Evolutionary conservation across 2,797 vertebrate species (phyloP).

Genomic region (Vespertilio murinus): DNA sequence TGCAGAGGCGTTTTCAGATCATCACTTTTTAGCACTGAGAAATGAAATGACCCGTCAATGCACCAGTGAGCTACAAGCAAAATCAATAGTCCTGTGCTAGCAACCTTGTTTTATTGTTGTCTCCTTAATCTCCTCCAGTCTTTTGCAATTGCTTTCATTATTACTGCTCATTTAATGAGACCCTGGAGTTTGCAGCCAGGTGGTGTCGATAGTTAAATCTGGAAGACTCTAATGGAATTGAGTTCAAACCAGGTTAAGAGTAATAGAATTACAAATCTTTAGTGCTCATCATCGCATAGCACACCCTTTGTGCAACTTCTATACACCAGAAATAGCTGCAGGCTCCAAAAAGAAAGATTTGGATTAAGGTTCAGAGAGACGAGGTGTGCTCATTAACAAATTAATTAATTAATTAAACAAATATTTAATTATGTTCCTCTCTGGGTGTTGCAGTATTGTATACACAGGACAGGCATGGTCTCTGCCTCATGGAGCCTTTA

Average conservation of each 20-base stretch:
- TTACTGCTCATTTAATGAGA: conserved; percentile 56
- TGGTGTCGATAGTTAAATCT: conserved; percentile 45
- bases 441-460: background rate
- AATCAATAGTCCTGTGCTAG: conserved; percentile 32
- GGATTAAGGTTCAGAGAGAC: background rate
- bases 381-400: background rate
- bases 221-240: conserved; percentile 32
- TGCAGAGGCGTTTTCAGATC: background rate
- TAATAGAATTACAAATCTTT: conserved; percentile 9
- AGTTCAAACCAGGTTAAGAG: conserved; percentile 62
- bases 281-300: background rate
- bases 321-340: background rate
- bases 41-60: background rate
- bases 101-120: background rate
- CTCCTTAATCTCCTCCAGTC: conserved; percentile 16
- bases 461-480: background rate
- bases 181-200: conserved; percentile 44
- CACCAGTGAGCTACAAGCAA: background rate
- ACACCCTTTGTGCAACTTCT: background rate
- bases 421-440: background rate
- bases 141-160: conserved; percentile 53
- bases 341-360: background rate
- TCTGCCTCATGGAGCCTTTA: background rate
- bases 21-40: background rate
- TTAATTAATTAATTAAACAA: background rate